Evolutionary conservation across 1,140 invertebrate genomes (phyloP).

Genomic region (Hermetia illucens): DNA sequence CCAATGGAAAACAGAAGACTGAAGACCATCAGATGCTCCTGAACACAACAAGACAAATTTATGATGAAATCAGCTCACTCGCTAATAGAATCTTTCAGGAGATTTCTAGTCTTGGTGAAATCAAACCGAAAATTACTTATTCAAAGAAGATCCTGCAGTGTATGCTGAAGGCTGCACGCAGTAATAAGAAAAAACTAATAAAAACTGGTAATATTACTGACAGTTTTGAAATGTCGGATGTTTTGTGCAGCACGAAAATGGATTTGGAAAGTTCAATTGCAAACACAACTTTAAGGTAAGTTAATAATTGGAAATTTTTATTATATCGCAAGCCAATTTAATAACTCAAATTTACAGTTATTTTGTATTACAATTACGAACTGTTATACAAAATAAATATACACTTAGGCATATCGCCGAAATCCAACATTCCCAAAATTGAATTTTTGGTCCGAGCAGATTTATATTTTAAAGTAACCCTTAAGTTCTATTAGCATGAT

Average conservation of each 20-base stretch:
- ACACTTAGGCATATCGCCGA: too few relatives aligned
- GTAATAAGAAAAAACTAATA: neutral
- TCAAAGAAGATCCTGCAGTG: constrained; percentile 21
- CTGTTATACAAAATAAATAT: too few relatives aligned
- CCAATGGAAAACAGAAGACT: constrained; percentile 12
- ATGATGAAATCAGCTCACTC: constrained; percentile 17
- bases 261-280: constrained; percentile 19
- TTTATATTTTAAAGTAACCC: too few relatives aligned
- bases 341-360: too few relatives aligned
- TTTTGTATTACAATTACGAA: too few relatives aligned
- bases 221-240: neutral
- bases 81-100: constrained; percentile 23
- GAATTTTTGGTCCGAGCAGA: too few relatives aligned
- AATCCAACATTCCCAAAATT: too few relatives aligned
- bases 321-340: too few relatives aligned
- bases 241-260: constrained; percentile 23
- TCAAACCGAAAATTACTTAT: constrained; percentile 25
- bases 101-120: constrained; percentile 22
- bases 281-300: too few relatives aligned
- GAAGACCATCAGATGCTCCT: constrained; percentile 21
- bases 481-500: too few relatives aligned
- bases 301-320: too few relatives aligned
- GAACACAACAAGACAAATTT: constrained; percentile 20
- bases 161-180: constrained; percentile 16
- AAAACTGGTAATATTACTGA: neutral